Percentiles rank a stretch among this genome's conserved stretches.
phyloP scores from a whole-genome alignment of 92 coral and sea anemone genomes.

The Plumapathes pennacea region DNA sequence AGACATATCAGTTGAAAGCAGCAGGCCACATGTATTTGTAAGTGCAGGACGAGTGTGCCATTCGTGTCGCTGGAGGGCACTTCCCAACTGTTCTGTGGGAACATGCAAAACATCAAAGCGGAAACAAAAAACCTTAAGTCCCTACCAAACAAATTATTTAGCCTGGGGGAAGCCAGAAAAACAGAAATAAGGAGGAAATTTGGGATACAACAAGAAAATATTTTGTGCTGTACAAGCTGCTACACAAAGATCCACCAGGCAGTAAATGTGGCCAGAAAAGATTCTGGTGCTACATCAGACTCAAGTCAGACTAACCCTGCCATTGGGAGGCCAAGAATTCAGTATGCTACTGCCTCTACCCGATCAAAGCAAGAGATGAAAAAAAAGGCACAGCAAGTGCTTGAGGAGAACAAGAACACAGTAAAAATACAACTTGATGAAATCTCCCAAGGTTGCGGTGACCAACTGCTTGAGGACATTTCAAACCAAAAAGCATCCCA shows the following conservation, averaged over 20 bases:
- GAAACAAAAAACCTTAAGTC: too few relatives aligned
- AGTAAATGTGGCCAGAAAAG: too few relatives aligned
- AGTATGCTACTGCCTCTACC: too few relatives aligned
- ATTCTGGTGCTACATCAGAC: too few relatives aligned
- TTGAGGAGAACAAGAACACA: not conserved
- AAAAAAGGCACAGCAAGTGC: not conserved
- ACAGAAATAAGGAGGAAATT: too few relatives aligned
- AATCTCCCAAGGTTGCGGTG: not conserved
- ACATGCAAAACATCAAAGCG: too few relatives aligned
- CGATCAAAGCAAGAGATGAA: not conserved
- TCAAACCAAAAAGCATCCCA: not conserved
- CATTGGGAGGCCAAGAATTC: too few relatives aligned
- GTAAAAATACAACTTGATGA: not conserved
- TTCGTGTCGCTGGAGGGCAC: conserved; percentile 1
- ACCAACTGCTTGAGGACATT: not conserved
- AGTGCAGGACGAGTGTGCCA: not conserved
- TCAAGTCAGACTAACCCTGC: too few relatives aligned
- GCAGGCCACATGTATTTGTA: not conserved
- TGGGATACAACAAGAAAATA: too few relatives aligned
- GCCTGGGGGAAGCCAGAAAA: too few relatives aligned
- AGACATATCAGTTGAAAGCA: too few relatives aligned
- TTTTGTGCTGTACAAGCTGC: not conserved
- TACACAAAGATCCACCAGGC: not conserved
- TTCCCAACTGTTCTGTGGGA: not conserved
- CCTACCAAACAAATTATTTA: too few relatives aligned